Base-by-base conservation (phyloP, 1,140 invertebrate species). In the Aphis gossypii region DNA sequence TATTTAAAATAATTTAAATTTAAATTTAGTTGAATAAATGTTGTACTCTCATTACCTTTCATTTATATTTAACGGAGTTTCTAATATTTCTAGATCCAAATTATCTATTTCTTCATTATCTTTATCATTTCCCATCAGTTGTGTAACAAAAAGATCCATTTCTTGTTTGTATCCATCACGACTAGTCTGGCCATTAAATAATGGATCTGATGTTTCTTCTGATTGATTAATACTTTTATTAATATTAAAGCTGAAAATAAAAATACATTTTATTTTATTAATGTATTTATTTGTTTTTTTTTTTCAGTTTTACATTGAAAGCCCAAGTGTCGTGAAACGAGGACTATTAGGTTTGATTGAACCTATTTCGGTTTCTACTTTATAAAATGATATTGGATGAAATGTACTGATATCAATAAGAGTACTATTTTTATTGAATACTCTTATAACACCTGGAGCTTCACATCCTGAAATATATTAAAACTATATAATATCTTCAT, bases 401-500 rank as follows among this genome's bases (percentile, higher is more conserved):
- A 95, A 95, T 92, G 86, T 94, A 41, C 83, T 94, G 14, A 94
- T 86, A 20, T 95, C 94, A 46, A 93, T 90, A n/a, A 94, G 93
- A 35, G 90, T 90, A n/a, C 94, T 94, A 94, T 94, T 94, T 56
- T 92, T 88, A 46, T 94, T 93, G 93, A 94, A 95, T 21, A 94
- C 44, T 94, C 94, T 93, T 41, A 95, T 95, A 83, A 94, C 94
- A 21, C 95, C 95, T 23, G 95, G 95, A 38, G 94, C 90, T 94
- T 95, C 95, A 94, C 94, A 94, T 35, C 94, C 95, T 95, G 44
- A 30, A 94, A 94, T 48, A 86, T 38, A 92, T 54, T 89, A 38
- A 14, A 44, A 2, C 3, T 41, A 41, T 54, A 54, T 54, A 11
- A 20, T 51, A 87, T n/a, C 25, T 46, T 46, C n/a, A 87, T n/a